Base-by-base conservation (phyloP, 2,113 vertebrate genomes). In the Dipodomys merriami region DNA sequence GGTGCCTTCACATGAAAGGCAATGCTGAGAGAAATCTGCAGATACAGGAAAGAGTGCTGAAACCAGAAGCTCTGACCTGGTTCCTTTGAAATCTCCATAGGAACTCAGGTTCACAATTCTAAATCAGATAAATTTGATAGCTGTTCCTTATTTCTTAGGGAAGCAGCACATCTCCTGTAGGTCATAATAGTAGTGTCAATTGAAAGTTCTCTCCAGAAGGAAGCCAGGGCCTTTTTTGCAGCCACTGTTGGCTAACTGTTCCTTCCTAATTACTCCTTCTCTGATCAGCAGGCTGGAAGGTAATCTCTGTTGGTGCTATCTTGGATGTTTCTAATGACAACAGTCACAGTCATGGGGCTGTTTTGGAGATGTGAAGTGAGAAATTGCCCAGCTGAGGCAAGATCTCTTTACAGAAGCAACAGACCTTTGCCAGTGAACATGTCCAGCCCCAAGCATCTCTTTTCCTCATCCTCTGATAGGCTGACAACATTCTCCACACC, bases 41-140 rank as follows among this genome's bases (percentile, higher is more conserved):
- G 67, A 79, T 93, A 62, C 73, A 85, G 9, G 67, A 91, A 90
- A 92, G 90, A 81, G 9, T 25, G 35, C 71, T 27, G 57, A 93
- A 68, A 86, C 91, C n/a, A 67, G 29, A 84, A 89, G 83, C 73
- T 93, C 91, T 83, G 93, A 93, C 86, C 90, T 93, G 88, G 44
- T 76, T 82, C 79, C 83, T 94, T 73, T 86, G 84, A 95, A 86
- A 73, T 94, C 71, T 44, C 67, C n/a, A 7, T 53, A 87, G 85
- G 82, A 94, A 90, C 76, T 33, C 10, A 2, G 53, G 74, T 65
- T 79, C 79, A 53, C 6, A 5, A 60, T 76, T 78, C 30, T 95
- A 83, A 94, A 91, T 95, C 84, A 96, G 79, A 81, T 8, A 29
- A 74, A n/a, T 44, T 6, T 86, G 87, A 90, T 20, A 4, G 11